Base-by-base conservation (phyloP, 2,797 vertebrate species). In the Enoplosus armatus region DNA sequence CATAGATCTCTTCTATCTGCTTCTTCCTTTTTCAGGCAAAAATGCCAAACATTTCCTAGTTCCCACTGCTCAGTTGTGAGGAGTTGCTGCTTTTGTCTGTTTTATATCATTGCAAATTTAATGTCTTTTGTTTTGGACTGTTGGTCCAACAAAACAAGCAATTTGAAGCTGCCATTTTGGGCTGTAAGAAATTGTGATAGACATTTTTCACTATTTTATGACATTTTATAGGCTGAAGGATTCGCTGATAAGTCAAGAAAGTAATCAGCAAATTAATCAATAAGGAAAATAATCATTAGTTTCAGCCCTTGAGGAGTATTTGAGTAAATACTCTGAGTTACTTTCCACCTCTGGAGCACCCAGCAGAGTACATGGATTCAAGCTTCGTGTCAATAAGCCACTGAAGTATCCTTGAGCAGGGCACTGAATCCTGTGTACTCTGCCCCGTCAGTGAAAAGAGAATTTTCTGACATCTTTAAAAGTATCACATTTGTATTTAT, bases 381-480 rank as follows among this genome's bases (percentile, higher is more conserved):
- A 62, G 65, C 61, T 73, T 61, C 33, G 14, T 67, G 26, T 69
- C 67, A 74, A 51, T 73, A 58, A 66, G 18, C 15, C 10, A 20
- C 35, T 53, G 5, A 45, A 51, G 26, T 56, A 62, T 51, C 53
- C 51, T 43, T 51, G 50, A 82, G 61, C 53, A 64, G 63, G 53
- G 27, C 70, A 33, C 8, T 60, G 50, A 54, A 55, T 56, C 14
- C 22, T 0, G 10, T 43, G 31, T 73, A 50, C 45, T 63, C 37
- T 63, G 29, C 18, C 26, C 18, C 75, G 50, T 39, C 45, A 60
- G 18, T 31, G 26, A 71, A 29, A 68, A 78, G 35, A 61, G 1
- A 71, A 24, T 20, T 58, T 51, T 68, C 31, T 61, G 7, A 27
- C 20, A 9, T 70, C 54, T 67, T 85, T 27, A n/a, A n/a, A n/a